Conservation (phyloP, 1,140 invertebrate genomes). For the Drosophila orosa region DNA sequence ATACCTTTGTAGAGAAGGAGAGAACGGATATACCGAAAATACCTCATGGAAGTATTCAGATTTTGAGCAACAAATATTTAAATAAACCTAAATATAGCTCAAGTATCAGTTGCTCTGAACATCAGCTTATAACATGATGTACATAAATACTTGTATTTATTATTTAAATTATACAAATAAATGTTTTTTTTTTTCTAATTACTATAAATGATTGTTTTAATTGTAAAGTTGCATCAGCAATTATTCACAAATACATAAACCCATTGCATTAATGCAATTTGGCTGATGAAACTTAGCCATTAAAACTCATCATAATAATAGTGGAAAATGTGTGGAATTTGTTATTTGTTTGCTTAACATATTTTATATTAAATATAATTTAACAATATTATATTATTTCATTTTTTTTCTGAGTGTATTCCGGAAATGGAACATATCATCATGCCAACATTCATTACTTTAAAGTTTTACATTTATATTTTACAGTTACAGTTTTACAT, state of each 20-base stretch:
- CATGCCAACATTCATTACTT: too few species aligned
- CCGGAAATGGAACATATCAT: too few species aligned
- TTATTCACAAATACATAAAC: not conserved
- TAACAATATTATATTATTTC: not conserved
- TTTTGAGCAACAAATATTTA: not conserved
- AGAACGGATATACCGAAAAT: not conserved
- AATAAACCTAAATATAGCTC: not conserved
- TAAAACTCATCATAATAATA: not conserved
- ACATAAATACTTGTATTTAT: conserved; percentile 2
- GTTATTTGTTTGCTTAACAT: not conserved
- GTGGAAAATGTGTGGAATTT: not conserved
- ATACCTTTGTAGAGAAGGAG: too few species aligned
- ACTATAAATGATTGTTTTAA: not conserved
- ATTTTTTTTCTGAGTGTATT: not conserved
- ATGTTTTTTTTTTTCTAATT: not conserved
- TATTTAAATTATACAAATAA: not conserved
- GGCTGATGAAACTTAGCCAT: not conserved
- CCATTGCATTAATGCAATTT: not conserved
- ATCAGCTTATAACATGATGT: not conserved
- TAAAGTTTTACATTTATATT: too few species aligned
- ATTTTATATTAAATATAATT: too few species aligned
- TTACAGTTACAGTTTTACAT: too few species aligned
- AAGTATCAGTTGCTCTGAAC: not conserved
- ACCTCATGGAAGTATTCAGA: conserved; percentile 1
- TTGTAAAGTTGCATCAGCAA: not conserved